Conservation (phyloP, 2,888 invertebrate species). For the Litoditis marina region DNA sequence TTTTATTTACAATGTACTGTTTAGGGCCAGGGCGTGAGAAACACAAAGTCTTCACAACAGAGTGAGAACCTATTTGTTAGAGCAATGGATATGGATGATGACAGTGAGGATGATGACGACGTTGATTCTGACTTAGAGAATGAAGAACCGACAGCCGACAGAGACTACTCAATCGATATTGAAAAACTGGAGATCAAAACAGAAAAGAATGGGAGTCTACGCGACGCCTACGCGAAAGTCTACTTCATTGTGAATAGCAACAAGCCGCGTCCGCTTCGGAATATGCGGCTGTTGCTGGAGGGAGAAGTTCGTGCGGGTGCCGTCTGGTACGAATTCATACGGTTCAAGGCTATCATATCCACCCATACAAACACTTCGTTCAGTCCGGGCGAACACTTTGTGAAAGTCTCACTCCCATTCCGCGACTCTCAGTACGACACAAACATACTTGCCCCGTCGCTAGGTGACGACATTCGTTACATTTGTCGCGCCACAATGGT, state of each 20-base stretch:
- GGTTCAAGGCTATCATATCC: constrained; percentile 47
- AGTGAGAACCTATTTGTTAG: constrained; percentile 19
- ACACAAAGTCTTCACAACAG: too few relatives aligned
- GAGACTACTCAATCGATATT: constrained; percentile 38
- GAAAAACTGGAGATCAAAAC: constrained; percentile 28
- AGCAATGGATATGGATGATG: constrained; percentile 41
- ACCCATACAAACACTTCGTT: constrained; percentile 23
- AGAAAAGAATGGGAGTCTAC: constrained; percentile 17
- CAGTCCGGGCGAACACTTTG: constrained; percentile 36
- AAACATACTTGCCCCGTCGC: constrained; percentile 41
- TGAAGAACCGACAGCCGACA: constrained; percentile 11
- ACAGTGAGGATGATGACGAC: constrained; percentile 48
- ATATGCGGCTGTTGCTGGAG: constrained; percentile 33
- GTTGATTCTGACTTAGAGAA: constrained; percentile 41
- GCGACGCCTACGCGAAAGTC: constrained; percentile 35
- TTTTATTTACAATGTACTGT: too few relatives aligned
- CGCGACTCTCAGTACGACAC: constrained; percentile 44
- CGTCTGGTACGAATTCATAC: constrained; percentile 50
- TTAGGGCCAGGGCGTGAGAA: too few relatives aligned
- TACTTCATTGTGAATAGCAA: constrained; percentile 35
- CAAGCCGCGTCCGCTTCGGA: constrained; percentile 26
- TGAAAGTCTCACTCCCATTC: constrained; percentile 44
- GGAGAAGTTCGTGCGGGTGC: constrained; percentile 41
- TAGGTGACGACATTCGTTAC: constrained; percentile 39
- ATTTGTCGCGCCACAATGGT: constrained; percentile 26